Conservation (phyloP, 2,113 vertebrate species). For the Rhizomys pruinosus region DNA sequence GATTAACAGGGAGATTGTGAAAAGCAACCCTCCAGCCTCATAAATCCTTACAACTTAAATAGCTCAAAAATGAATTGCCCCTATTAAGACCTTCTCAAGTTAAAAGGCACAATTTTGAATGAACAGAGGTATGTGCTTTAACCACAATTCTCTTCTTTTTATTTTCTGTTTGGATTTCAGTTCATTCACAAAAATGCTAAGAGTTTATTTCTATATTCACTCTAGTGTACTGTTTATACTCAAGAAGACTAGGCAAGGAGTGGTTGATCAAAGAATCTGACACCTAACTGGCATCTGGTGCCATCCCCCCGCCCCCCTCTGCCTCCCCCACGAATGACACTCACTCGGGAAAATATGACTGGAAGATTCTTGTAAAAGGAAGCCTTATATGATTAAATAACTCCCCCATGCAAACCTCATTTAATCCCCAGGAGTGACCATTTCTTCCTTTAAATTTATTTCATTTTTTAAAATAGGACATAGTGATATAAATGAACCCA, state of each 20-base stretch:
- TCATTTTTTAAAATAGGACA: slow-evolving; percentile 27
- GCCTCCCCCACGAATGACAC: not conserved
- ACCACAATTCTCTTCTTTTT: not conserved
- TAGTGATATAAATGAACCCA: not conserved
- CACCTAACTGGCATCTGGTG: not conserved
- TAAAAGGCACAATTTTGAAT: slow-evolving; percentile 37
- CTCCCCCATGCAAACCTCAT: not conserved
- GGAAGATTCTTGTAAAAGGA: slow-evolving; percentile 47
- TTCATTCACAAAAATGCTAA: slow-evolving; percentile 13
- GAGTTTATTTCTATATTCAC: slow-evolving; percentile 24
- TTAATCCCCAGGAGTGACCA: slow-evolving; percentile 19
- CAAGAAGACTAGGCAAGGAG: not conserved
- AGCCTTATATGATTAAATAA: not conserved
- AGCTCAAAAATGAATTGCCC: not conserved
- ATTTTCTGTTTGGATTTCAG: slow-evolving; percentile 40
- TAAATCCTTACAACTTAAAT: slow-evolving; percentile 29
- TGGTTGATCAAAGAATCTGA: not conserved
- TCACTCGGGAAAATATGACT: slow-evolving; percentile 49
- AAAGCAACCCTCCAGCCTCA: not conserved
- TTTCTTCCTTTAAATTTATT: slow-evolving; percentile 49
- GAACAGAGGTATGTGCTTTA: not conserved
- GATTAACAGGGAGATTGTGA: not conserved
- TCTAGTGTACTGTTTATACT: slow-evolving; percentile 41
- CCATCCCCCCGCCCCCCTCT: too few species aligned
- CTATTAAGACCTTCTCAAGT: not conserved